Evolutionary conservation across 1,140 invertebrate genomes (phyloP).

Genomic region (Caenorhabditis inopinata): DNA sequence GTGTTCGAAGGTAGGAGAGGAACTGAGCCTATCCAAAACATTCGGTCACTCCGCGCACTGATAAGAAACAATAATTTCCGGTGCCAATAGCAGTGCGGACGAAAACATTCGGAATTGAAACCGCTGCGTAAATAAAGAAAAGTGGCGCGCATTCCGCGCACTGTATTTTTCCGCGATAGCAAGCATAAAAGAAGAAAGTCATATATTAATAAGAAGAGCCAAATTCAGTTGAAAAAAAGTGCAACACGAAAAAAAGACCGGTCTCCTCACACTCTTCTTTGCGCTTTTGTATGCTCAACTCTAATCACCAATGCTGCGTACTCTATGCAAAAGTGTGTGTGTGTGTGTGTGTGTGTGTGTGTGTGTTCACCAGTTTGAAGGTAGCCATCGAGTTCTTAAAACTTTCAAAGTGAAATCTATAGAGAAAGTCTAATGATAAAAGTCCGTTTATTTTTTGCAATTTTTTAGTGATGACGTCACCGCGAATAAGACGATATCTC

Average conservation of each 20-base stretch:
- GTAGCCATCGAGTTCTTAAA: too few species aligned
- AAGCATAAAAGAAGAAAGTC: not conserved
- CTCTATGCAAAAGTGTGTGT: not conserved
- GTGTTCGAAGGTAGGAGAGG: not conserved
- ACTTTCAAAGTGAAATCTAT: too few species aligned
- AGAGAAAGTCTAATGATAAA: too few species aligned
- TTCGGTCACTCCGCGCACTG: slow-evolving; percentile 1
- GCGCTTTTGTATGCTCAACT: slow-evolving; percentile 22
- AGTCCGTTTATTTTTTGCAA: too few species aligned
- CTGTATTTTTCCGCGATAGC: not conserved
- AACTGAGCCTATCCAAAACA: not conserved
- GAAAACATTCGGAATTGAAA: slow-evolving; percentile 24
- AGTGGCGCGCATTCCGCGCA: not conserved
- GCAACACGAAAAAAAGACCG: not conserved
- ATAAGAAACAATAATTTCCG: slow-evolving; percentile 28
- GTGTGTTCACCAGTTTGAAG: not conserved
- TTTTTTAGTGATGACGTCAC: too few species aligned
- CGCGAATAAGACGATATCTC: too few species aligned
- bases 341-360: not conserved
- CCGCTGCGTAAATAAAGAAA: slow-evolving; percentile 4
- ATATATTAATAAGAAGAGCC: not conserved
- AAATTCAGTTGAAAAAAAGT: not conserved
- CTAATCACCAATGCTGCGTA: not conserved
- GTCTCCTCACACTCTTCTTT: not conserved
- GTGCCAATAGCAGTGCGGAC: not conserved